Evolutionary conservation across 2,888 invertebrate genomes (phyloP), one percentile per base, ranked within the genome.

Genomic region (Halocaridina rubra): DNA sequence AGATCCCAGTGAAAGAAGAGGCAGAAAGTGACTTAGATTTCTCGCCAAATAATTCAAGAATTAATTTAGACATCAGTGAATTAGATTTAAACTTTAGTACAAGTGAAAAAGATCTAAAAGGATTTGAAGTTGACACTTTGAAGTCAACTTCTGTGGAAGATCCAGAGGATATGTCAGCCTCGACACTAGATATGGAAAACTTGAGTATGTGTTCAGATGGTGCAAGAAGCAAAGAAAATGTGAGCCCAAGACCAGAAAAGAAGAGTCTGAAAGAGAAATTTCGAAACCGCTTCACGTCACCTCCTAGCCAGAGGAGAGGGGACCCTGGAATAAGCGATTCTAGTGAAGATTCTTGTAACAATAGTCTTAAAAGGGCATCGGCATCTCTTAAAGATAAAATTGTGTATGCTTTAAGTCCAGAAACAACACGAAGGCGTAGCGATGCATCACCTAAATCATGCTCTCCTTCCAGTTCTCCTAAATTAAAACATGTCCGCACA

Each of bases 101-200:
- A 0, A 86, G 86, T 79, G 85, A 86, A 39, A 78, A 86, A 29
- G 96, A 96, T 91, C 94, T 95, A 93, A 93, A 95, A 89, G 96
- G 96, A 92, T 96, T 96, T 91, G 96, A 96, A 90, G 96, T 96
- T 90, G 96, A 96, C 90, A 94, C 94, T 85, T 90, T 93, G 69
- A 94, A 94, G 69, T 89, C 89, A 27, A 89, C 89, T 7, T 86
- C 89, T 8, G 84, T 88, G 33, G 90, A 87, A 39, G 87, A 84
- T 22, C 80, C 86, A 10, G 77, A 79, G 24, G 80, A 80, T 27
- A 80, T 86, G 84, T 86, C 85, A 13, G 79, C 69, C 46, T 87
- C 86, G 3, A 87, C 85, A 2, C 69, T 82, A 27, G 88, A 88
- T 61, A 81, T 88, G 78, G 88, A 88, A 69, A 86, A 86, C 61